Conservation (phyloP, 1,140 invertebrate species). For the Gryon sp. region DNA sequence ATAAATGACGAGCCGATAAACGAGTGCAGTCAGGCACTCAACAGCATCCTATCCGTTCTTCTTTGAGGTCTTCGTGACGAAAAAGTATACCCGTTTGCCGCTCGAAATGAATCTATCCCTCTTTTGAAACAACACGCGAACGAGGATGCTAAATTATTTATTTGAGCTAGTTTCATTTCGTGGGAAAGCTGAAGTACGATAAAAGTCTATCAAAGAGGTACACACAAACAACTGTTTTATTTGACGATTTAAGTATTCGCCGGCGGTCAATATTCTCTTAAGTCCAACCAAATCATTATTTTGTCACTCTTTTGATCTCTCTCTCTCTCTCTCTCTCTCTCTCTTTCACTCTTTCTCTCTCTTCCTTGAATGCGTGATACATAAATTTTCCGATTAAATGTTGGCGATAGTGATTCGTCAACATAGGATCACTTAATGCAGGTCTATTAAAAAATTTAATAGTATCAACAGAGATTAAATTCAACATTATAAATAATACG, state of each 20-base stretch:
- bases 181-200: slow-evolving; percentile 38
- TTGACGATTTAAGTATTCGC: slow-evolving; percentile 40
- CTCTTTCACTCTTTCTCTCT: too few relatives aligned
- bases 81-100: slow-evolving; percentile 42
- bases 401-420: too few relatives aligned
- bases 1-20: slow-evolving; percentile 45
- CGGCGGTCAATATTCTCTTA: slow-evolving; percentile 32
- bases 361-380: too few relatives aligned
- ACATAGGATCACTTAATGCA: too few relatives aligned
- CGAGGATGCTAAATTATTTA: slow-evolving; percentile 58
- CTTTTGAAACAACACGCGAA: slow-evolving; percentile 51
- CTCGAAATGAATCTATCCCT: slow-evolving; percentile 40
- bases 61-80: slow-evolving; percentile 29
- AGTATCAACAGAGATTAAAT: too few relatives aligned
- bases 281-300: slow-evolving; percentile 20
- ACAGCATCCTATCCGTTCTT: slow-evolving; percentile 4
- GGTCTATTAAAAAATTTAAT: too few relatives aligned
- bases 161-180: slow-evolving; percentile 57
- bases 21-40: slow-evolving; percentile 2
- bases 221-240: slow-evolving; percentile 44
- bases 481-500: too few relatives aligned
- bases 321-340: too few relatives aligned
- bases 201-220: slow-evolving; percentile 40
- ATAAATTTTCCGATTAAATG: too few relatives aligned
- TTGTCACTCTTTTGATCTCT: too few relatives aligned